phyloP scores from a whole-genome alignment of 2,888 invertebrate species.

The Isoperla grammatica region DNA sequence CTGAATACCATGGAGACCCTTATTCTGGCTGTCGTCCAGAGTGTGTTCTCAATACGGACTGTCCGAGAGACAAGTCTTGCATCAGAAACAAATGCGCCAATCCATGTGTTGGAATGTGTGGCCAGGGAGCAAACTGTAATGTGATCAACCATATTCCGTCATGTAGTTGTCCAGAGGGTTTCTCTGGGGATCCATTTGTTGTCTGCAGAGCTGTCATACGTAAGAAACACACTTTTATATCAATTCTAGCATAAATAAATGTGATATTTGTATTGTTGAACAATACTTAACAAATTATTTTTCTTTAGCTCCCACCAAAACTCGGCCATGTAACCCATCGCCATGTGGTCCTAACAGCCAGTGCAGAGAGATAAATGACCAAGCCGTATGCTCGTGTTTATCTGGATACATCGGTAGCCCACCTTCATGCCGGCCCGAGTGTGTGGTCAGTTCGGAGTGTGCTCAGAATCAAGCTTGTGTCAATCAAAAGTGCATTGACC shows the following conservation, averaged over 20 bases:
- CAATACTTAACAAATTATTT: background rate
- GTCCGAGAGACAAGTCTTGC: slow-evolving; percentile 62
- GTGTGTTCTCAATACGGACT: slow-evolving; percentile 70
- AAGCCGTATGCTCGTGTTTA: slow-evolving; percentile 76
- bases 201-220: slow-evolving; percentile 41
- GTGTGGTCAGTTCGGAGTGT: slow-evolving; percentile 78
- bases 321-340: slow-evolving; percentile 38
- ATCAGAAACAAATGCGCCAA: slow-evolving; percentile 66
- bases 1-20: slow-evolving; percentile 56
- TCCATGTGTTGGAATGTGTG: slow-evolving; percentile 63
- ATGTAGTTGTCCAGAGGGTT: slow-evolving; percentile 56
- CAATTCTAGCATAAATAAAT: no score
- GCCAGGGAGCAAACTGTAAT: slow-evolving; percentile 54
- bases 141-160: slow-evolving; percentile 63
- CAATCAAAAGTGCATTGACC: slow-evolving; percentile 72
- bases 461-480: slow-evolving; percentile 73
- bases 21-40: slow-evolving; percentile 69
- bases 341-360: slow-evolving; percentile 40
- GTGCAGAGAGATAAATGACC: slow-evolving; percentile 44
- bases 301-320: slow-evolving; percentile 27
- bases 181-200: slow-evolving; percentile 49
- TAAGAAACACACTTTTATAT: background rate
- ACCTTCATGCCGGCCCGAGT: slow-evolving; percentile 72
- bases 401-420: slow-evolving; percentile 73
- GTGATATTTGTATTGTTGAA: background rate